Evolutionary conservation across 1,140 invertebrate species (phyloP).

Genomic region (Diabrotica undecimpunctata): DNA sequence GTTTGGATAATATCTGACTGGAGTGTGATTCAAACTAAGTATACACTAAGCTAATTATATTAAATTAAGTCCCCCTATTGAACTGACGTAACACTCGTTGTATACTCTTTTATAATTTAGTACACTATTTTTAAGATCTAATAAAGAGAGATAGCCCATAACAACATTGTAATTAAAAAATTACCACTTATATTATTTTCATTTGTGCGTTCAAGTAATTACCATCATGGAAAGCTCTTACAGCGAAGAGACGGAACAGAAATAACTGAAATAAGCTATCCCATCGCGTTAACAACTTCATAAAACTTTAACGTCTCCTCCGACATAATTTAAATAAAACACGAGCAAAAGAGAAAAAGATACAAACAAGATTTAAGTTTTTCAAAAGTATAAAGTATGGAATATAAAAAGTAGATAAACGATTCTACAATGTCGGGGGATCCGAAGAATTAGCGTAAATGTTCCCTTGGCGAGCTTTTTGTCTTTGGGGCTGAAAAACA

Average conservation of each 20-base stretch:
- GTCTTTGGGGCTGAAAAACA: background rate
- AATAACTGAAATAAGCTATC: background rate
- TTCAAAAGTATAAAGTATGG: background rate
- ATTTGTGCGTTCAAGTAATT: too few species aligned
- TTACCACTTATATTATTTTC: too few species aligned
- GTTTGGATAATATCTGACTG: too few species aligned
- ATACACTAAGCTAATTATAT: too few species aligned
- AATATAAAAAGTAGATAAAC: conserved; percentile 3
- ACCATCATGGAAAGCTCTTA: too few species aligned
- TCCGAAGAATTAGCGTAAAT: background rate
- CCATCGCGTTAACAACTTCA: background rate
- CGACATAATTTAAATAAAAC: background rate
- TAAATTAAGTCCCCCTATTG: too few species aligned
- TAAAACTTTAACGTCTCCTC: conserved; percentile 3
- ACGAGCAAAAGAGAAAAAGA: background rate
- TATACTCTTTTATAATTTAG: too few species aligned
- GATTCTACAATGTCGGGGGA: conserved; percentile 1
- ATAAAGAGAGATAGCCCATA: too few species aligned
- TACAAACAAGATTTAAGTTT: conserved; percentile 1
- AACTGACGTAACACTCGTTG: too few species aligned
- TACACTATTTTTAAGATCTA: too few species aligned
- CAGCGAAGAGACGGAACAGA: background rate
- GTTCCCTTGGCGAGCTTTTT: background rate
- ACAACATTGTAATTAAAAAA: too few species aligned
- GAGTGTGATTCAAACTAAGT: too few species aligned